Conservation (phyloP, 2,888 invertebrate genomes). For the Catocala sponsa region DNA sequence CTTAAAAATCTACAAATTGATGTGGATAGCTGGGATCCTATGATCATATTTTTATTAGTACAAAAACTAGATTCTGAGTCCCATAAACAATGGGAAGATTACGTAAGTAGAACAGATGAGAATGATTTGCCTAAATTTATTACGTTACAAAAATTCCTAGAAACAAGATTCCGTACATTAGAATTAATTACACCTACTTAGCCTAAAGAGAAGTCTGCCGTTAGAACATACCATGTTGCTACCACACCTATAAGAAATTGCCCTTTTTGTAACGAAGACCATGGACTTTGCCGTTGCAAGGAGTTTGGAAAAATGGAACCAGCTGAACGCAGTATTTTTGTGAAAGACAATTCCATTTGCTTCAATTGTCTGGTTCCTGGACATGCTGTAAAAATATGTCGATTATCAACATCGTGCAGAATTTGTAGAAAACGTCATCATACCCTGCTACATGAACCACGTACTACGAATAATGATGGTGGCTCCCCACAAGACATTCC, state of each 20-base stretch:
- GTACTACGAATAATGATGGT: too few relatives aligned
- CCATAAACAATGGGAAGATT: conserved; percentile 14
- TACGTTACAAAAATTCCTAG: conserved; percentile 6
- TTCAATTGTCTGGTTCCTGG: conserved; percentile 12
- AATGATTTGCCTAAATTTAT: not conserved
- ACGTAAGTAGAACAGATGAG: not conserved
- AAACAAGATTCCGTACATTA: conserved; percentile 9
- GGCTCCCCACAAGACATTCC: too few relatives aligned
- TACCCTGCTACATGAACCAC: conserved; percentile 10
- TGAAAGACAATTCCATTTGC: conserved; percentile 3
- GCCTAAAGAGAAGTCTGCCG: not conserved
- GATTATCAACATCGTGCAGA: not conserved
- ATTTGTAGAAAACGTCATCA: conserved; percentile 11
- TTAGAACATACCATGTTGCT: conserved; percentile 3
- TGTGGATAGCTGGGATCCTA: conserved; percentile 12
- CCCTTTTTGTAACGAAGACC: conserved; percentile 4
- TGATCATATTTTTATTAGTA: conserved; percentile 13
- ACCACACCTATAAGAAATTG: conserved; percentile 3
- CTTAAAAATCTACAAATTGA: conserved; percentile 7
- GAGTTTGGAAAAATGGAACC: conserved; percentile 6
- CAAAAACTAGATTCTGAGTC: conserved; percentile 13
- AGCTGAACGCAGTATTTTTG: not conserved
- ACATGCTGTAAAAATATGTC: conserved; percentile 11
- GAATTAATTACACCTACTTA: not conserved
- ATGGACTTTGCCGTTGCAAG: conserved; percentile 4